A percentile compares a stretch with the other conserved stretches of the same genome.
Conservation (phyloP, 2,113 vertebrate genomes). For the Psilopsiagon aurifrons region DNA sequence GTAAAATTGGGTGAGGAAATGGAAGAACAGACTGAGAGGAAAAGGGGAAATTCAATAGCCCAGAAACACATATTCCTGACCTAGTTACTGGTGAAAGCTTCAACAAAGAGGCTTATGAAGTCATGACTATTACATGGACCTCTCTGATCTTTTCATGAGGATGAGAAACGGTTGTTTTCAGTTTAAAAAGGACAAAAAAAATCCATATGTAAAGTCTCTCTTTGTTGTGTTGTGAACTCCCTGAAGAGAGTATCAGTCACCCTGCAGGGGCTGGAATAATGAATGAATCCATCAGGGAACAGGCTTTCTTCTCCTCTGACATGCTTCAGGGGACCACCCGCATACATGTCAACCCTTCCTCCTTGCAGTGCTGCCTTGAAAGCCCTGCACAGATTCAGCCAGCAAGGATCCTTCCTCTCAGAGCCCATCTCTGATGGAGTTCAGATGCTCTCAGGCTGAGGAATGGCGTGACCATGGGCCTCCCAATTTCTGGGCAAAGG, state of each 20-base stretch:
- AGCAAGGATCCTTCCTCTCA: not conserved
- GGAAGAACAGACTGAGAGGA: conserved; percentile 23
- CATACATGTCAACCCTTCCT: not conserved
- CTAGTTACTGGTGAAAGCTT: conserved; percentile 43
- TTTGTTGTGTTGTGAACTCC: conserved; percentile 49
- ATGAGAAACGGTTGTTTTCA: conserved; percentile 57
- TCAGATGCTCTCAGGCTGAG: not conserved
- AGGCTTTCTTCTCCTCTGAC: conserved; percentile 56
- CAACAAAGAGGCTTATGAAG: conserved; percentile 53
- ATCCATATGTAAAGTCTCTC: conserved; percentile 38
- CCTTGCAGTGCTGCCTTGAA: not conserved
- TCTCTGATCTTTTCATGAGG: conserved; percentile 59
- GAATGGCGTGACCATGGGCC: not conserved
- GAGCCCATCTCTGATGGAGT: not conserved
- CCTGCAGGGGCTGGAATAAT: conserved; percentile 60
- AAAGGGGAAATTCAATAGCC: conserved; percentile 27
- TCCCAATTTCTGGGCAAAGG: not conserved
- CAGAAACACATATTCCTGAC: conserved; percentile 21
- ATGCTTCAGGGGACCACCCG: conserved; percentile 26
- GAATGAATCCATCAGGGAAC: conserved; percentile 51
- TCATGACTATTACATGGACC: conserved; percentile 61
- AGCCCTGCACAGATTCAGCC: not conserved
- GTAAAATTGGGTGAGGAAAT: conserved; percentile 41
- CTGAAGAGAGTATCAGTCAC: conserved; percentile 47
- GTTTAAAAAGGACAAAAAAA: conserved; percentile 19